Conservation (phyloP, 2,797 vertebrate species). For the Pipistrellus pipistrellus region DNA sequence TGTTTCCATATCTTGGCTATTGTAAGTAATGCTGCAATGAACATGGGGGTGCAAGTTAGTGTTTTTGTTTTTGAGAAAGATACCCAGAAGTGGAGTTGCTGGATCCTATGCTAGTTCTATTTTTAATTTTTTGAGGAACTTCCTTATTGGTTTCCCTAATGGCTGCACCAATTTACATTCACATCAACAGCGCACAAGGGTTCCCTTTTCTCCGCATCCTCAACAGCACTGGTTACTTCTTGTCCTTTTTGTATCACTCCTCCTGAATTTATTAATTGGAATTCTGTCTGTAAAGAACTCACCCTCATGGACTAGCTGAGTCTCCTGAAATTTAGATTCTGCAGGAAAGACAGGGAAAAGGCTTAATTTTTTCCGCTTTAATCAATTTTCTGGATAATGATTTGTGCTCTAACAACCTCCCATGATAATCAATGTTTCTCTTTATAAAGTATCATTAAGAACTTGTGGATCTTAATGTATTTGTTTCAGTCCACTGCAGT, state of each 20-base stretch:
- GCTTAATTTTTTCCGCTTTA: background rate
- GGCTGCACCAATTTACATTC: background rate
- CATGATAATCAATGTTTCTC: background rate
- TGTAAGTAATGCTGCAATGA: background rate
- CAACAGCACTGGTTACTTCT: background rate
- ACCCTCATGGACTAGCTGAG: background rate
- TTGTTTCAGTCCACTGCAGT: background rate
- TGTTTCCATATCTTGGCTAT: background rate
- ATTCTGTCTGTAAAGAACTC: conserved; percentile 47
- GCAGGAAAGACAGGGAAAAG: background rate
- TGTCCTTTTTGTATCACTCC: background rate
- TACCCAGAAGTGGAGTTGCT: background rate
- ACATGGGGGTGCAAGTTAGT: background rate
- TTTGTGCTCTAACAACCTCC: conserved; percentile 2
- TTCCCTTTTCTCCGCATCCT: background rate
- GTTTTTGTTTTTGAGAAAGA: background rate
- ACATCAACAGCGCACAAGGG: background rate
- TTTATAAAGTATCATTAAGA: conserved; percentile 39
- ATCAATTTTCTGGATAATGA: background rate
- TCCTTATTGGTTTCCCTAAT: background rate
- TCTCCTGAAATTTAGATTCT: conserved; percentile 28
- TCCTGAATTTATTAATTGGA: conserved; percentile 38
- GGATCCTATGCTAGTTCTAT: background rate
- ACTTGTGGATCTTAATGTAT: background rate
- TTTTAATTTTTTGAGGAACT: background rate